Evolutionary conservation across 2,113 vertebrate species (phyloP), one percentile per base, ranked within the genome.

Genomic region (Gallinago media): DNA sequence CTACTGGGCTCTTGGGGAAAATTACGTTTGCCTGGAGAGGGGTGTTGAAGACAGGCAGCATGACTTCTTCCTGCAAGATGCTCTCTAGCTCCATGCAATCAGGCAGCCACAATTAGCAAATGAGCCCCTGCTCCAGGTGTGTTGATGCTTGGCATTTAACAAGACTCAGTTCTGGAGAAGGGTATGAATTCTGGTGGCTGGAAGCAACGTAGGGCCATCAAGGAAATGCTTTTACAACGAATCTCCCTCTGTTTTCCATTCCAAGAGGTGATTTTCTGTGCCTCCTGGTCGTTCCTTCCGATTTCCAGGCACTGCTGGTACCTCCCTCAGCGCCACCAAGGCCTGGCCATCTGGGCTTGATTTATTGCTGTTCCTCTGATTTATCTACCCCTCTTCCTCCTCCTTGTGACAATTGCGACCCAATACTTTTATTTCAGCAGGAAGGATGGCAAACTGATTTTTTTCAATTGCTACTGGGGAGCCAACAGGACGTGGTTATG

Each of bases 401-500:
- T 25, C 8, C 56, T 27, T 27, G 31, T 67, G 31, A 22, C 42
- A 32, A 8, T n/a, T 77, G 36, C 55, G 81, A 14, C n/a, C 11
- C 17, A 12, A 16, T 9, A 2, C 18, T 34, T 55, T 47, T 8
- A 9, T 47, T 59, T 34, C 38, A 52, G 8, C 49, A 6, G 16
- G 44, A 47, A 86, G 31, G 29, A 20, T 0, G 10, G 38, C 47
- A 61, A 6, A 3, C 3, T 38, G 15, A 32, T 23, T 13, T 5
- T 5, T 20, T 42, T 58, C 44, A 31, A 27, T 52, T 42, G 14
- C 58, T 58, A 4, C 31, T 6, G 2, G 13, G 36, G 55, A 77
- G 59, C 54, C 15, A 3, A 32, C 23, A 29, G 46, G 34, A 22
- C 11, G 3, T 8, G 14, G 15, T 18, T 34, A 2, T 0, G 0